Base-by-base conservation (phyloP, 1,140 invertebrate species). In the Monomorium pharaonis region DNA sequence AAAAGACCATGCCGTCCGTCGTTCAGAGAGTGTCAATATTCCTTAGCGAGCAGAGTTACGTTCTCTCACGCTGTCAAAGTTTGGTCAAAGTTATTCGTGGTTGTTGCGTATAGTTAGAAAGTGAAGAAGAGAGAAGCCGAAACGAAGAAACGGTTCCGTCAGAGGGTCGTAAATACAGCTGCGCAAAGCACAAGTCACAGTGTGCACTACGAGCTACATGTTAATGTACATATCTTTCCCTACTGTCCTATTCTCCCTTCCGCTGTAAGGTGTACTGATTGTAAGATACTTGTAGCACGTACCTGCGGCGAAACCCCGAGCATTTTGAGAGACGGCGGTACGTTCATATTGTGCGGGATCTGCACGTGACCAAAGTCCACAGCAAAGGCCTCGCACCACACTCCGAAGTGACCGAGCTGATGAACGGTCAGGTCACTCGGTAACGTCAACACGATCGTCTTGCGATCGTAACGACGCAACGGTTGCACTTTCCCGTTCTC, bases 261-360 rank as follows among this genome's bases (percentile, higher is more conserved):
- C 3, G 5, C 18, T 27, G 10, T 62, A 47, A 42, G 10, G 1
- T 42, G 1, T 42, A n/a, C 10, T 47, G 21, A 65, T 10, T 65
- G n/a, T n/a, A 69, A 16, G 10, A 47, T 60, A 18, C 54, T 49
- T 70, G 30, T 33, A 51, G 60, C 96, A 77, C 96, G 96, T 96
- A 99, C 98, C 97, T 99, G 98, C 63, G 98, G 98, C 86, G 98
- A 98, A 86, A 99, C 97, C 63, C 98, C 98, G 9, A 99, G 96
- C 98, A 99, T 99, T 95, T 97, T 98, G 27, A 98, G 96, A 6
- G 98, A 98, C 30, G 98, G 98, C 67, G 98, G 98, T 2, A 99
- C 97, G 93, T 98, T 98, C 49, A 97, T 94, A 67, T 93, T 93
- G 54, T 95, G 94, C 0, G 98, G 97, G 78, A 99, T 96, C 80